These are phyloP conservation scores for Spinus olivaceus DNA, from an alignment of 2,797 vertebrate genomes.

Conservation along the genomic window DNA sequence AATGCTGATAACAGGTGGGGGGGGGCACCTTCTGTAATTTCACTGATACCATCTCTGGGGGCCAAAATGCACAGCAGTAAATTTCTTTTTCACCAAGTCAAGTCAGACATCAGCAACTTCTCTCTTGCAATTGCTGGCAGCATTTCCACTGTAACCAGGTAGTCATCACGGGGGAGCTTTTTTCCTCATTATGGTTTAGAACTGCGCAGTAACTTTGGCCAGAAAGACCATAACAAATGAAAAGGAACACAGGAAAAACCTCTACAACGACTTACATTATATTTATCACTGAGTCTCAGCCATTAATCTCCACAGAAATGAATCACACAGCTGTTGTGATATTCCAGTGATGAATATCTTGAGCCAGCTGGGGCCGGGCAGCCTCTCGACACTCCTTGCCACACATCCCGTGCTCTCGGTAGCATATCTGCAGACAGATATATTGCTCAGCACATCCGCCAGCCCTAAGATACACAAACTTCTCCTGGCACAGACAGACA, in stretches of 20 bases:
- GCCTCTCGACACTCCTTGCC: background rate
- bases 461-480: background rate
- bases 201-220: background rate
- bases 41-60: background rate
- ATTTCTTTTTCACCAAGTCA: background rate
- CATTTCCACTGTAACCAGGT: background rate
- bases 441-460: background rate
- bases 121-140: background rate
- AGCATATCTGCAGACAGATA: background rate
- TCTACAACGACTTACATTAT: background rate
- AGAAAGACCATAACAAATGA: background rate
- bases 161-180: background rate
- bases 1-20: background rate
- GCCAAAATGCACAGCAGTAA: background rate
- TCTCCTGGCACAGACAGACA: background rate
- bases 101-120: background rate
- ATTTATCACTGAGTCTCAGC: background rate
- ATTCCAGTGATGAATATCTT: background rate
- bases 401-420: background rate
- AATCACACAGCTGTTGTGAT: background rate
- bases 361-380: background rate
- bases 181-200: background rate
- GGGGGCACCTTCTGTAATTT: background rate
- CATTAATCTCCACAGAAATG: background rate
- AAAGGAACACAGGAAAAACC: background rate